Conservation (phyloP, 2,888 invertebrate genomes). For the Leucophora obtusa region DNA sequence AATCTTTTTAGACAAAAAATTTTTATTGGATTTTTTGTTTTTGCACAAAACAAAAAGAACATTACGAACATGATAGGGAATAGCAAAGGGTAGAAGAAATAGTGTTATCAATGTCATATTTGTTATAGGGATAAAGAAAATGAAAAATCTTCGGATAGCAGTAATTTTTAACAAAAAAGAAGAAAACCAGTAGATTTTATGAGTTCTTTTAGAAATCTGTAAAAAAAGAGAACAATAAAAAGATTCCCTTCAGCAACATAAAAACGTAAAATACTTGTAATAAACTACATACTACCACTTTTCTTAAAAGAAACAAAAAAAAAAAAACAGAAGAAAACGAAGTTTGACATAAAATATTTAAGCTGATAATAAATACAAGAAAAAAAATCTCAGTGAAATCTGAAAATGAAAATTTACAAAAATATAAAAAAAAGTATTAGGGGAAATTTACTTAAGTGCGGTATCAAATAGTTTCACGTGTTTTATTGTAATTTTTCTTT, state of each 20-base stretch:
- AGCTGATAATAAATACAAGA: background rate
- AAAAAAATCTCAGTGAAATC: background rate
- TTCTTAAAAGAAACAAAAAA: background rate
- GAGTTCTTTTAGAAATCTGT: background rate
- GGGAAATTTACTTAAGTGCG: background rate
- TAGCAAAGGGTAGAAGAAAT: background rate
- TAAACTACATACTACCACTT: background rate
- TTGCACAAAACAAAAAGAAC: background rate
- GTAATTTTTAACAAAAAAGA: background rate
- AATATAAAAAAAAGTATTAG: no score
- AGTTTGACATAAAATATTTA: background rate
- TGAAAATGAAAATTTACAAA: background rate
- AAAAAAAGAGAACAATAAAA: background rate
- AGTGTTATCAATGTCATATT: conserved; percentile 2
- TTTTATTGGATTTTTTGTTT: background rate
- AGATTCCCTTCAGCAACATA: background rate
- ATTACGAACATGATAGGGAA: background rate
- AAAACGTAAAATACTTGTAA: background rate
- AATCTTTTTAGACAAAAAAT: background rate
- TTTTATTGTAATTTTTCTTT: background rate
- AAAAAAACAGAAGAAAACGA: background rate
- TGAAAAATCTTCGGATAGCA: background rate
- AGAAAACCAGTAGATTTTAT: background rate
- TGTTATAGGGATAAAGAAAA: background rate
- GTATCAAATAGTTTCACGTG: background rate